Evolutionary conservation across 2,888 invertebrate species (phyloP).

Genomic region (Bembecia ichneumoniformis): DNA sequence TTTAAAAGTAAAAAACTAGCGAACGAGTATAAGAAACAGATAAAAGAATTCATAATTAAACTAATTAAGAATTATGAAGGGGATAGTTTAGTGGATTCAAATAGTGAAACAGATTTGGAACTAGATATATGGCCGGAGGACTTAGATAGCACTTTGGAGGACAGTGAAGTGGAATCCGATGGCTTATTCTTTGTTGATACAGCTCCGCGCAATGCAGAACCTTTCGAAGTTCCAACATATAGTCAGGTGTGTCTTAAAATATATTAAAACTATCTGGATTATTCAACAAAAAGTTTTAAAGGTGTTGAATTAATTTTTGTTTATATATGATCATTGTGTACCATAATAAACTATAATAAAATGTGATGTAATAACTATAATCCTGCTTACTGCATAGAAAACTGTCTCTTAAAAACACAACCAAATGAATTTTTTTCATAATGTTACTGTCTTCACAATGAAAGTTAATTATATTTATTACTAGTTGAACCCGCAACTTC

Average conservation of each 20-base stretch:
- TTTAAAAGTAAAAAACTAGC: slow-evolving; percentile 58
- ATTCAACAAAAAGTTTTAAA: background rate
- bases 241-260: slow-evolving; percentile 34
- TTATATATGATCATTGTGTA: too few species aligned
- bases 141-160: slow-evolving; percentile 19
- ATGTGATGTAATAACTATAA: too few species aligned
- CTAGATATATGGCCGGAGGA: slow-evolving; percentile 58
- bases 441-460: too few species aligned
- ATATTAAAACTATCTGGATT: background rate
- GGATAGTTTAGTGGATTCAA: slow-evolving; percentile 24
- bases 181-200: slow-evolving; percentile 58
- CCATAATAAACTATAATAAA: too few species aligned
- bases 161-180: slow-evolving; percentile 24
- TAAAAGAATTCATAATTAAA: slow-evolving; percentile 59
- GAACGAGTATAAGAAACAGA: slow-evolving; percentile 50
- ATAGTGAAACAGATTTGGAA: slow-evolving; percentile 49
- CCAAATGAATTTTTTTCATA: too few species aligned
- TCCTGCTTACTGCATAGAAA: too few species aligned
- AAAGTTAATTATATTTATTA: too few species aligned
- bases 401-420: too few species aligned
- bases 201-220: slow-evolving; percentile 31
- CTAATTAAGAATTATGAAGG: slow-evolving; percentile 45
- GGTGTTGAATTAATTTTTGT: too few species aligned
- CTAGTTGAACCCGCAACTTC: too few species aligned
- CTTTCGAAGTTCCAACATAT: slow-evolving; percentile 42